A percentile compares a stretch with the other conserved stretches of the same genome.
Evolutionary conservation across 2,113 vertebrate species (phyloP).

Genomic region (Tupaia tana): DNA sequence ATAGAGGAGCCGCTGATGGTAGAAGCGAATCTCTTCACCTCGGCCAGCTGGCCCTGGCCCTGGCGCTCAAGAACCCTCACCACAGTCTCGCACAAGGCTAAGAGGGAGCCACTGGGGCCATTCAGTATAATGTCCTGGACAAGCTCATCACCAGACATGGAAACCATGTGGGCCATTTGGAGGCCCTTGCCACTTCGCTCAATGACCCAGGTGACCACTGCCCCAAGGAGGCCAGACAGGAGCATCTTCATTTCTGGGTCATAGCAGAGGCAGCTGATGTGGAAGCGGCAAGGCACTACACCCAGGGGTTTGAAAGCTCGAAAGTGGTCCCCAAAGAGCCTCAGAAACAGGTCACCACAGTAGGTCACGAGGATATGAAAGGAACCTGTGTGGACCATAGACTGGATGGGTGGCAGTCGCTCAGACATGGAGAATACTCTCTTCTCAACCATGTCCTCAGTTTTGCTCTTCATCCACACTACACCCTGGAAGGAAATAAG

Average conservation of each 20-base stretch:
- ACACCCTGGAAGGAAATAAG: conserved; percentile 70
- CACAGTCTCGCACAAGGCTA: conserved; percentile 80
- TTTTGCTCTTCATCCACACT: conserved; percentile 70
- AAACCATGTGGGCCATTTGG: conserved; percentile 26
- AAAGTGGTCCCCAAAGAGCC: conserved; percentile 82
- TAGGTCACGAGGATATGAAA: conserved; percentile 77
- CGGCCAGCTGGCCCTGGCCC: conserved; percentile 21
- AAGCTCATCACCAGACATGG: conserved; percentile 67
- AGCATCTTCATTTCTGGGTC: conserved; percentile 77
- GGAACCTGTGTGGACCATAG: conserved; percentile 69
- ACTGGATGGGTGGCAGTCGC: conserved; percentile 63
- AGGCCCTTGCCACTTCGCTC: conserved; percentile 58
- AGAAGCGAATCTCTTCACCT: conserved; percentile 48
- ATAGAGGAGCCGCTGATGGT: conserved; percentile 58
- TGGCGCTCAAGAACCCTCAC: conserved; percentile 75
- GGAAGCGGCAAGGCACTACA: conserved; percentile 71
- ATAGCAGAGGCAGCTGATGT: conserved; percentile 82
- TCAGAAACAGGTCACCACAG: conserved; percentile 81
- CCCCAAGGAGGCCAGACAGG: conserved; percentile 78
- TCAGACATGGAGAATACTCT: conserved; percentile 69
- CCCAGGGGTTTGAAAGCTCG: conserved; percentile 69
- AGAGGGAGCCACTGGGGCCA: conserved; percentile 54
- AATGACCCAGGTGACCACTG: conserved; percentile 81
- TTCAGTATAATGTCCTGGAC: conserved; percentile 75
- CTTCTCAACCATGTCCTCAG: conserved; percentile 68